These are phyloP conservation scores for Hydrozoanthus tunicans DNA, from an alignment of 64 coral and sea anemone species.

Conservation along the genomic window DNA sequence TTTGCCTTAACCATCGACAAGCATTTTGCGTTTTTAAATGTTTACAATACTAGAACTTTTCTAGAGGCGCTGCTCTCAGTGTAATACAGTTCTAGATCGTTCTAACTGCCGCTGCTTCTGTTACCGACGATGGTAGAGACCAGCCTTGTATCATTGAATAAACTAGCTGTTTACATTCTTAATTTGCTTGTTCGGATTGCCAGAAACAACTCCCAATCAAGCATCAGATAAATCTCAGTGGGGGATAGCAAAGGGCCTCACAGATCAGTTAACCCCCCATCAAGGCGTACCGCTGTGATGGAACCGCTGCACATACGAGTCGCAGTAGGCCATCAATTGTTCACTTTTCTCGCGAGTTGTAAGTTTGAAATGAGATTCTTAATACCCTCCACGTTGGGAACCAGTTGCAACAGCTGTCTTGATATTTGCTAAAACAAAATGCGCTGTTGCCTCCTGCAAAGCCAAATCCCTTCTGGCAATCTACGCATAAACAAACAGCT, in stretches of 20 bases:
- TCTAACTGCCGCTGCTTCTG: too few relatives aligned
- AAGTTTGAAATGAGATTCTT: background rate
- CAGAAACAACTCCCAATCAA: background rate
- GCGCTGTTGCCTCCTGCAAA: background rate
- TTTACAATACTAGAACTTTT: too few relatives aligned
- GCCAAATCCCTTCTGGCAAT: conserved; percentile 2
- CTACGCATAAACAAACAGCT: background rate
- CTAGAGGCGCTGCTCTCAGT: too few relatives aligned
- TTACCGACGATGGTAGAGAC: too few relatives aligned
- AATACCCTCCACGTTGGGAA: background rate
- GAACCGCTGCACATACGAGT: background rate
- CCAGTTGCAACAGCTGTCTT: background rate
- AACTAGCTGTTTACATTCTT: background rate
- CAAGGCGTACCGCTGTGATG: background rate
- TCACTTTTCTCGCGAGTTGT: background rate
- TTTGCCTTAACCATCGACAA: too few relatives aligned
- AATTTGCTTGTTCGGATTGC: background rate
- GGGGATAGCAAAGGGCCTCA: background rate
- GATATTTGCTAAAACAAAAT: conserved; percentile 6
- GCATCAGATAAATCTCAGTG: background rate
- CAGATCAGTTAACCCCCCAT: background rate
- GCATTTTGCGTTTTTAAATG: too few relatives aligned
- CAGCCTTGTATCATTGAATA: too few relatives aligned
- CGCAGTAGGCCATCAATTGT: background rate
- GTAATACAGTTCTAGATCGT: too few relatives aligned